Base-by-base conservation (phyloP, 2,888 invertebrate species). In the Cheilosia pagana region DNA sequence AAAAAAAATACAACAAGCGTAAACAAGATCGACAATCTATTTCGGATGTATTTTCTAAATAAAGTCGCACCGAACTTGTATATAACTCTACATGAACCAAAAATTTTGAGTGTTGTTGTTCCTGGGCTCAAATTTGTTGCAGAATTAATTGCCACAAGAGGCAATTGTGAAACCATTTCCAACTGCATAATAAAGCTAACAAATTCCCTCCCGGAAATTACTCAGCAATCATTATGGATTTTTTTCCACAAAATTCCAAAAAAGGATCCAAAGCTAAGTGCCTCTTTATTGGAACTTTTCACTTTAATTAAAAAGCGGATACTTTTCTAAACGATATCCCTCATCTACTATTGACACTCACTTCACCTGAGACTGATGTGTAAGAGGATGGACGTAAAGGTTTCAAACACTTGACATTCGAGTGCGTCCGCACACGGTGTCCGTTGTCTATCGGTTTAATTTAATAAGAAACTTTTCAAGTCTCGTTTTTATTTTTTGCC, bases 141-240 rank as follows among this genome's bases (percentile, higher is more conserved):
- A n/a, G 41, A n/a, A 55, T 55, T 53, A 48, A 63, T 28, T 55
- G 43, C 45, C 55, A 74, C 45, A 63, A 65, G 45, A 25, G 55
- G 25, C 55, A 74, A 65, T 74, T 74, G 45, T 48, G 19, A 25
- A 48, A 63, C 25, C 23, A 45, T 48, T 55, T 74, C 23, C 31
- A 19, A 48, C 25, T 4, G 43, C 12, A 10, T 19, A 23, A 14
- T 62, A 53, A 41, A 63, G 10, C 10, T 1, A 31, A 28, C 2
- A 28, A 28, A 28, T 7, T 28, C 2, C 28, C 8, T 28, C 2
- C 28, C 8, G 28, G 8, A 28, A 28, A 28, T 8, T 2, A 8
- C 8, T 2, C 7, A 28, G 4, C 25, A 25, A 25, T 7, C 25
- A 25, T 7, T 28, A 7, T 28, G 28, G 6, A 28, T 28, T 28